Percentiles rank a stretch among this genome's conserved stretches.
Conservation (phyloP, 2,797 vertebrate species). For the Prionace glauca region DNA sequence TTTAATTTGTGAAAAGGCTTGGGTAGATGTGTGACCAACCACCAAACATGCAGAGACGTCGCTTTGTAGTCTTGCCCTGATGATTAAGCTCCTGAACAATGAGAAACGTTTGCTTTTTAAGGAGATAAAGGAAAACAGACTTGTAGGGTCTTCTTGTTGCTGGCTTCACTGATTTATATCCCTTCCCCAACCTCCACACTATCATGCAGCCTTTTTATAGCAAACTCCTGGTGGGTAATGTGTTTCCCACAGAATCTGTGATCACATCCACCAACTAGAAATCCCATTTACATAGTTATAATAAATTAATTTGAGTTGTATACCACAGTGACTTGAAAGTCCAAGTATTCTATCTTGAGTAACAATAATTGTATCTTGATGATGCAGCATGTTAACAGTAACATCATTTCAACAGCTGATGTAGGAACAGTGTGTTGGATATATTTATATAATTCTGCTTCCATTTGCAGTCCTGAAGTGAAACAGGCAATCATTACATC, state of each 20-base stretch:
- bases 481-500: neutral
- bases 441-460: neutral
- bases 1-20: neutral
- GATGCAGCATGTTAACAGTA: no score
- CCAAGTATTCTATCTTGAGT: neutral
- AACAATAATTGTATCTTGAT: no score
- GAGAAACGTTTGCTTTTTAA: neutral
- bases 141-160: neutral
- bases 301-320: neutral
- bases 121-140: neutral
- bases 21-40: neutral
- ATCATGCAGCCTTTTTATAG: neutral
- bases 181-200: neutral
- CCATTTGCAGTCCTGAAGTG: neutral
- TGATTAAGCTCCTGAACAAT: neutral
- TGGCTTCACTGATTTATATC: neutral
- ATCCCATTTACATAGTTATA: neutral
- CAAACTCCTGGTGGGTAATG: neutral
- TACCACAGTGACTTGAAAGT: neutral
- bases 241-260: neutral
- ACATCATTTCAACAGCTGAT: neutral
- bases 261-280: neutral
- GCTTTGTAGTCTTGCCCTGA: neutral
- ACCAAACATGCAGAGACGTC: neutral
- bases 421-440: neutral